phyloP scores from a whole-genome alignment of 2,797 vertebrate genomes.

The Enoplosus armatus region DNA sequence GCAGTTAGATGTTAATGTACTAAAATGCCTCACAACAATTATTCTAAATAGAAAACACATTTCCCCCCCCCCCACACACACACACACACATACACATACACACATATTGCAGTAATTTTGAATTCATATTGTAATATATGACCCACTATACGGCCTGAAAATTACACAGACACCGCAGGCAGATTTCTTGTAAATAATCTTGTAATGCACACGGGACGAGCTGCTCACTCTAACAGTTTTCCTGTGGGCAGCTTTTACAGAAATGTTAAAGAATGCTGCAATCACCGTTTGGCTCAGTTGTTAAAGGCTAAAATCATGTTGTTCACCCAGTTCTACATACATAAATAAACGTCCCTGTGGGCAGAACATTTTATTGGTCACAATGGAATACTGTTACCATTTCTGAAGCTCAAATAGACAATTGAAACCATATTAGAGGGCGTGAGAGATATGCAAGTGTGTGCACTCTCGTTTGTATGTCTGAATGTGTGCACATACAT shows the following conservation, averaged over 20 bases:
- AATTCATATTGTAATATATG: slow-evolving; percentile 64
- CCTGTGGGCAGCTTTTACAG: slow-evolving; percentile 52
- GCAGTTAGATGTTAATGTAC: slow-evolving; percentile 39
- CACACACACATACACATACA: too few species aligned
- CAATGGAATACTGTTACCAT: slow-evolving; percentile 60
- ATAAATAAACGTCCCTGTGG: slow-evolving; percentile 69
- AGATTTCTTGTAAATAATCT: slow-evolving; percentile 68
- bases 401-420: slow-evolving; percentile 62
- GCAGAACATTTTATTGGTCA: slow-evolving; percentile 70
- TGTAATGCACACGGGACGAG: slow-evolving; percentile 47
- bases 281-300: slow-evolving; percentile 52
- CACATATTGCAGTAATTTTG: slow-evolving; percentile 58
- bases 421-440: slow-evolving; percentile 73
- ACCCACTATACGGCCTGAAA: slow-evolving; percentile 48
- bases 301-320: slow-evolving; percentile 60
- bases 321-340: slow-evolving; percentile 61
- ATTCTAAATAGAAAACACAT: slow-evolving; percentile 62
- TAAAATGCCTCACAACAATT: slow-evolving; percentile 55
- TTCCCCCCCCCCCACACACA: slow-evolving; percentile 10
- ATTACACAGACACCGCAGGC: slow-evolving; percentile 62
- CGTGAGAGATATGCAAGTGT: slow-evolving; percentile 39
- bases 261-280: slow-evolving; percentile 59
- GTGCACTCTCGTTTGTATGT: slow-evolving; percentile 43
- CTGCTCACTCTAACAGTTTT: slow-evolving; percentile 50
- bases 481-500: slow-evolving; percentile 25